Conservation (phyloP, 2,888 invertebrate genomes). For the Sialis lutaria region DNA sequence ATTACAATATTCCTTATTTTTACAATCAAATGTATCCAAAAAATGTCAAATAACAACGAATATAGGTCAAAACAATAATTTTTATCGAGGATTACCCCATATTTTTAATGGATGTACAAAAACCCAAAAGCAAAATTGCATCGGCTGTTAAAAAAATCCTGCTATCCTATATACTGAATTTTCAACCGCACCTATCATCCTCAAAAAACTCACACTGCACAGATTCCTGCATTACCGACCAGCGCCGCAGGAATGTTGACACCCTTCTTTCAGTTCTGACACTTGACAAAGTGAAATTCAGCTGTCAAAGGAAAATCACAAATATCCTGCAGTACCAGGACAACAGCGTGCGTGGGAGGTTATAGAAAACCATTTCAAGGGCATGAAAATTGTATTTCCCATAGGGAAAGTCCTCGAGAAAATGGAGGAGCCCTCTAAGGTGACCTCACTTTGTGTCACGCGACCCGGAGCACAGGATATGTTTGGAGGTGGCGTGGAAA, state of each 20-base stretch:
- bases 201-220: too few relatives aligned
- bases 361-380: not conserved
- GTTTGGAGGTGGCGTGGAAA: not conserved
- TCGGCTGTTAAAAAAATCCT: too few relatives aligned
- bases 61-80: too few relatives aligned
- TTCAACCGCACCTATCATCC: too few relatives aligned
- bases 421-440: constrained; percentile 4
- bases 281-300: constrained; percentile 1
- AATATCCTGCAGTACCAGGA: constrained; percentile 5
- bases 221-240: not conserved
- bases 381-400: not conserved
- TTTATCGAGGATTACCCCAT: too few relatives aligned
- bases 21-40: too few relatives aligned
- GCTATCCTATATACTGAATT: too few relatives aligned
- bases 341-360: not conserved
- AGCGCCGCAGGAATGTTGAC: not conserved
- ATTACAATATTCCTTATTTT: too few relatives aligned
- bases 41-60: too few relatives aligned
- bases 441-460: constrained; percentile 7
- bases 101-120: too few relatives aligned
- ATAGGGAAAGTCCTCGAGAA: constrained; percentile 1
- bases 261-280: not conserved
- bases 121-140: too few relatives aligned
- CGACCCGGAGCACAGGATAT: not conserved
- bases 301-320: constrained; percentile 6